Evolutionary conservation across 2,113 vertebrate genomes (phyloP).

Genomic region (Tamias sibiricus): DNA sequence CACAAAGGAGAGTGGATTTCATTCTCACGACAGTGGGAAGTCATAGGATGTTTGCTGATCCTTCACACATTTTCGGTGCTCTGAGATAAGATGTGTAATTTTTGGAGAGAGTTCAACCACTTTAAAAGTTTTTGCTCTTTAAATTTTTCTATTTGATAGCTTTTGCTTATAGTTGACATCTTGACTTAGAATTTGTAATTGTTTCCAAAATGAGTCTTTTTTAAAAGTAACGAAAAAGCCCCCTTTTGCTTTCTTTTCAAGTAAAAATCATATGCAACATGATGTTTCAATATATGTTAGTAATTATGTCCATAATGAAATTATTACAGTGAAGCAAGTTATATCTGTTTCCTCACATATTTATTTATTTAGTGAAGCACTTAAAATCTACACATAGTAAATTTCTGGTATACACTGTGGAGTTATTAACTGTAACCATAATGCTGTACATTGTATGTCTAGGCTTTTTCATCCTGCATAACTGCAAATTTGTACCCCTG

Average conservation of each 20-base stretch:
- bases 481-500: neutral
- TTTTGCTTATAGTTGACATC: neutral
- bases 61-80: neutral
- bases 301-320: neutral
- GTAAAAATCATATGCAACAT: neutral
- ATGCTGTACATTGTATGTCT: neutral
- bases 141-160: neutral
- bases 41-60: neutral
- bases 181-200: neutral
- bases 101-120: neutral
- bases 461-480: neutral
- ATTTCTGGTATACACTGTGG: neutral
- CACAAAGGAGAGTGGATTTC: neutral
- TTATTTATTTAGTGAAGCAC: neutral
- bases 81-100: neutral
- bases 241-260: neutral
- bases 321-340: neutral
- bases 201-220: neutral
- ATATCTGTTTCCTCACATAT: neutral
- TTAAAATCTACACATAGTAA: neutral
- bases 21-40: neutral
- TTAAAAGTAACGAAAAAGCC: neutral
- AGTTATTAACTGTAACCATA: neutral
- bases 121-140: neutral
- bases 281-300: neutral